These are phyloP conservation scores for Theocolax elegans DNA, from an alignment of 1,140 invertebrate species.

Conservation along the genomic window DNA sequence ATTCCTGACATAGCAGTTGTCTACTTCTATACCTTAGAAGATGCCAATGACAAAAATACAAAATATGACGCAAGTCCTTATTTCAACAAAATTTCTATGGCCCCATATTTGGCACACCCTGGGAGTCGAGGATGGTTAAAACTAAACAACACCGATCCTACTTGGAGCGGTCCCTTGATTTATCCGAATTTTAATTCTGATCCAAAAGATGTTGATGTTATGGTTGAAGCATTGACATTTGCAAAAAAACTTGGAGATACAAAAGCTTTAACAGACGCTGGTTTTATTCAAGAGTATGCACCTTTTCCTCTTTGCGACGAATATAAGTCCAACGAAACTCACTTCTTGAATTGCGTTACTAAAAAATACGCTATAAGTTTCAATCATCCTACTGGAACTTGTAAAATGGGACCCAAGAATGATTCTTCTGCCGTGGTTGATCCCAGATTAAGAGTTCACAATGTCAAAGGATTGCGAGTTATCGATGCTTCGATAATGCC, in stretches of 20 bases:
- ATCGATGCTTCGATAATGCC: constrained; percentile 22
- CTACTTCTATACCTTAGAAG: not conserved
- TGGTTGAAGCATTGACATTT: constrained; percentile 69
- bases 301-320: constrained; percentile 70
- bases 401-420: constrained; percentile 67
- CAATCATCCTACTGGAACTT: constrained; percentile 33
- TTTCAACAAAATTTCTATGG: not conserved
- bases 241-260: not conserved
- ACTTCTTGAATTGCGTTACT: constrained; percentile 68
- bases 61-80: not conserved
- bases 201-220: constrained; percentile 71
- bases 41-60: not conserved
- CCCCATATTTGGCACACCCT: constrained; percentile 71
- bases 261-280: not conserved
- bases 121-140: constrained; percentile 78
- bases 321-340: constrained; percentile 51
- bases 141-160: constrained; percentile 76
- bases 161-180: constrained; percentile 75
- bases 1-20: not conserved
- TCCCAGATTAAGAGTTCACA: constrained; percentile 11
- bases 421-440: constrained; percentile 51
- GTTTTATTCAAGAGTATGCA: not conserved
- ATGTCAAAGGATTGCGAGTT: constrained; percentile 44
- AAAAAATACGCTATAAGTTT: constrained; percentile 61
- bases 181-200: constrained; percentile 81